Evolutionary conservation across 2,888 invertebrate species (phyloP).

Genomic region (Hydriomena furcata): DNA sequence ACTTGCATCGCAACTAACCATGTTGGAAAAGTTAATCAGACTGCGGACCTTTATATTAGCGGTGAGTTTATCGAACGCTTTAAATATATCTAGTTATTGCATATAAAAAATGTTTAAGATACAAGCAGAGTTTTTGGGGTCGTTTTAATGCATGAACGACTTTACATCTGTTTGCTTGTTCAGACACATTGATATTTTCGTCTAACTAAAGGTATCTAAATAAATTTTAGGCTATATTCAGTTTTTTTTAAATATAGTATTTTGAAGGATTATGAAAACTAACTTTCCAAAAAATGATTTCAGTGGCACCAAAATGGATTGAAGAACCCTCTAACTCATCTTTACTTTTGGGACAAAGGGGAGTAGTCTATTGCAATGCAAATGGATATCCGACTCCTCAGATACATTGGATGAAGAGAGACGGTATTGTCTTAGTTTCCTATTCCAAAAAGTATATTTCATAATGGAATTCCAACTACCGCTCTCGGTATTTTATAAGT

Average conservation of each 20-base stretch:
- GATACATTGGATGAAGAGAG: slow-evolving; percentile 90
- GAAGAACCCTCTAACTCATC: slow-evolving; percentile 89
- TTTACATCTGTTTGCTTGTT: no score
- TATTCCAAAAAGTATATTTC: no score
- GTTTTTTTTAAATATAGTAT: no score
- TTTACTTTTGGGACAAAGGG: slow-evolving; percentile 87
- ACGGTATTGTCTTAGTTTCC: slow-evolving; percentile 81
- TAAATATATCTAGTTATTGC: not conserved
- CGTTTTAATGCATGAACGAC: not conserved
- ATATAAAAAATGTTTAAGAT: not conserved
- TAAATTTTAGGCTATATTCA: no score
- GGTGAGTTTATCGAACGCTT: slow-evolving; percentile 70
- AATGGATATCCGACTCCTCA: slow-evolving; percentile 91
- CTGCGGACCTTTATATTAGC: slow-evolving; percentile 88
- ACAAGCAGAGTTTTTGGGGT: no score
- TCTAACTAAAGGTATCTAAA: no score
- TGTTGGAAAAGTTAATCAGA: slow-evolving; percentile 88
- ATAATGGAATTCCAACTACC: no score
- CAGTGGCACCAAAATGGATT: slow-evolving; percentile 91
- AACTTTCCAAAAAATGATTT: no score
- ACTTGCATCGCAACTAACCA: slow-evolving; percentile 89
- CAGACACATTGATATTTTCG: no score
- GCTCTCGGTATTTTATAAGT: no score
- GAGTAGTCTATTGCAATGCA: slow-evolving; percentile 89
- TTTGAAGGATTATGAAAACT: no score